phyloP scores from a whole-genome alignment of 2,888 invertebrate genomes.

The Spicauda simplicius region DNA sequence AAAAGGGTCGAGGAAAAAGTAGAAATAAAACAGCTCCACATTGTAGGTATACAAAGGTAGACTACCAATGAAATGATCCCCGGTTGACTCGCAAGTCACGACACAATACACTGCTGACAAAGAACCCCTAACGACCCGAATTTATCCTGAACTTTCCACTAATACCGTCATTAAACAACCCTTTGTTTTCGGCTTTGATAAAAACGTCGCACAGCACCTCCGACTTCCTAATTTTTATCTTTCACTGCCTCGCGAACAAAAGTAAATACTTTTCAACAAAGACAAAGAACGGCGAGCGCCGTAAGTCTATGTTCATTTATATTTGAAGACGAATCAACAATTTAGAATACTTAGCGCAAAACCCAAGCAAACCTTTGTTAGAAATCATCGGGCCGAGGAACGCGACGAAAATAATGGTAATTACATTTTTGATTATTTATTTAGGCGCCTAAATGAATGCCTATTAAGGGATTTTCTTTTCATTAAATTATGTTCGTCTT shows the following conservation, averaged over 20 bases:
- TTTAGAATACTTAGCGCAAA: constrained; percentile 33
- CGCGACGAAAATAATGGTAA: constrained; percentile 31
- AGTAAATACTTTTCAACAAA: constrained; percentile 66
- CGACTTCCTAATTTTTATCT: constrained; percentile 80
- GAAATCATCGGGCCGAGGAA: constrained; percentile 22
- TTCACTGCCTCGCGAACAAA: constrained; percentile 69
- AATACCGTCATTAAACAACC: constrained; percentile 82
- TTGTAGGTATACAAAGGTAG: constrained; percentile 29
- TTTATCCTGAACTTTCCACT: constrained; percentile 82
- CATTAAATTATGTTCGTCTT: constrained; percentile 22
- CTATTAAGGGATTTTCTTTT: constrained; percentile 27
- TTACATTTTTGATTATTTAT: constrained; percentile 34
- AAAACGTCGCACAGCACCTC: constrained; percentile 74
- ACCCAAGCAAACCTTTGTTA: constrained; percentile 32
- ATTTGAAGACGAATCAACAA: constrained; percentile 41
- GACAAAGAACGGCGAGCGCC: constrained; percentile 51
- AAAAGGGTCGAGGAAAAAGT: constrained; percentile 10
- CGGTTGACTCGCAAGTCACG: constrained; percentile 60
- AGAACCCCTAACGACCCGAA: constrained; percentile 77
- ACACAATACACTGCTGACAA: constrained; percentile 77
- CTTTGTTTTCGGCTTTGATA: constrained; percentile 81
- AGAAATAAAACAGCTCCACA: constrained; percentile 21
- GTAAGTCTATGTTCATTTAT: constrained; percentile 41
- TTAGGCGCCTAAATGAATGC: constrained; percentile 28
- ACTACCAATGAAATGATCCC: constrained; percentile 34